Conservation (phyloP, 2,797 vertebrate species). For the Oreonectes daqikongensis region DNA sequence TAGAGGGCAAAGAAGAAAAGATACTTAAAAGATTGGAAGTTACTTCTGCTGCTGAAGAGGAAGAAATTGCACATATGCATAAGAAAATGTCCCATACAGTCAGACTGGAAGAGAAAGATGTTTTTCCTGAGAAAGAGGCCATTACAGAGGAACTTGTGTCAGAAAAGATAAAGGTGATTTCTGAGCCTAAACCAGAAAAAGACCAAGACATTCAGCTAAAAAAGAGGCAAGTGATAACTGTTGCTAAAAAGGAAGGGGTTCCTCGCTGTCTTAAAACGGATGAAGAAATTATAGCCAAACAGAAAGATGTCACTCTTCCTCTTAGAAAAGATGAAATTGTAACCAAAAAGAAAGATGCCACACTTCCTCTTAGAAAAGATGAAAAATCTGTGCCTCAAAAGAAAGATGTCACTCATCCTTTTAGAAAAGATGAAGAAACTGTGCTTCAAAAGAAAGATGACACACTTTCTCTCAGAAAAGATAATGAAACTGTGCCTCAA, state of each 20-base stretch:
- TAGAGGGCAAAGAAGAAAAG: not conserved
- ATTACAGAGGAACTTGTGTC: not conserved
- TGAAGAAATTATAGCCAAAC: too few relatives aligned
- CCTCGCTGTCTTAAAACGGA: too few relatives aligned
- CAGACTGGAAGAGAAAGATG: not conserved
- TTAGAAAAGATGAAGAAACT: slow-evolving; percentile 1
- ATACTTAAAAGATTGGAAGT: slow-evolving; percentile 3
- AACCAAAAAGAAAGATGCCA: not conserved
- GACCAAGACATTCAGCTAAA: not conserved
- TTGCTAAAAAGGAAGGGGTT: not conserved
- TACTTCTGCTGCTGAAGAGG: slow-evolving; percentile 11
- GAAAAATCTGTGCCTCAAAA: slow-evolving; percentile 1
- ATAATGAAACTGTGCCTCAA: not conserved
- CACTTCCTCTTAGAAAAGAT: not conserved
- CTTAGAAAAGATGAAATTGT: not conserved
- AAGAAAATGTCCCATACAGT: not conserved
- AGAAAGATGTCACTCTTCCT: too few relatives aligned
- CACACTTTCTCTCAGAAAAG: not conserved
- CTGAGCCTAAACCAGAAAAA: slow-evolving; percentile 10
- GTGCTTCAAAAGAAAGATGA: slow-evolving; percentile 1
- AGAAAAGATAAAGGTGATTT: not conserved
- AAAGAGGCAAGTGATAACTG: not conserved
- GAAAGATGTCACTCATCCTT: not conserved
- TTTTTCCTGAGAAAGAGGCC: not conserved
- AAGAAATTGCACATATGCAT: not conserved